A percentile compares a stretch with the other conserved stretches of the same genome.
Evolutionary conservation across 2,888 invertebrate genomes (phyloP).

Genomic region (Gisinianus flammeolus): DNA sequence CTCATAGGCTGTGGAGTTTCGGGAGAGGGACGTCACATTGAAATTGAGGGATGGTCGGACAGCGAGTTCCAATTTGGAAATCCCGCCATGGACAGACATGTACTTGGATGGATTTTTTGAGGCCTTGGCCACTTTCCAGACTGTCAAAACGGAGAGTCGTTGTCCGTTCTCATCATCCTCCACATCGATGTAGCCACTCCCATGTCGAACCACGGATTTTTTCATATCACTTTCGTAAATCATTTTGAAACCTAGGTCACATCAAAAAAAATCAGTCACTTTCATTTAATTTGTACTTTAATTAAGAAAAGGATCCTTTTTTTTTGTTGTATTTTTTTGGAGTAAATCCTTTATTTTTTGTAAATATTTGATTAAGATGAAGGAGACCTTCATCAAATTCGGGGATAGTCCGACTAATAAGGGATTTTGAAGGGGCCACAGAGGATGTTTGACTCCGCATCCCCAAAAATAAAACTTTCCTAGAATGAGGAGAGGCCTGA

Average conservation of each 20-base stretch:
- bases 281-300: too few species aligned
- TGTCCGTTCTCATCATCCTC: not conserved
- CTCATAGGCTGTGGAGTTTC: too few species aligned
- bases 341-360: not conserved
- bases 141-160: not conserved
- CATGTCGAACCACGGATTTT: not conserved
- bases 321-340: not conserved
- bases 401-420: too few species aligned
- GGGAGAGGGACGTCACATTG: not conserved
- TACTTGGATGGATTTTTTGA: not conserved
- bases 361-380: not conserved
- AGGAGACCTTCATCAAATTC: not conserved
- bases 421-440: too few species aligned
- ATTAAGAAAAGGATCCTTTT: not conserved
- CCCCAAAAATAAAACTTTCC: too few species aligned
- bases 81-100: not conserved
- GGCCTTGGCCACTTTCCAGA: not conserved
- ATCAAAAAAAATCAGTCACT: too few species aligned
- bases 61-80: not conserved
- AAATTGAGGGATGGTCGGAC: not conserved
- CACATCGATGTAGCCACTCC: not conserved
- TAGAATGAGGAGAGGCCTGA: too few species aligned
- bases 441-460: too few species aligned
- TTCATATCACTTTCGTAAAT: slow-evolving; percentile 3
- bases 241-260: not conserved